Conservation (phyloP, 2,113 vertebrate species). For the Brachionichthys hirsutus region DNA sequence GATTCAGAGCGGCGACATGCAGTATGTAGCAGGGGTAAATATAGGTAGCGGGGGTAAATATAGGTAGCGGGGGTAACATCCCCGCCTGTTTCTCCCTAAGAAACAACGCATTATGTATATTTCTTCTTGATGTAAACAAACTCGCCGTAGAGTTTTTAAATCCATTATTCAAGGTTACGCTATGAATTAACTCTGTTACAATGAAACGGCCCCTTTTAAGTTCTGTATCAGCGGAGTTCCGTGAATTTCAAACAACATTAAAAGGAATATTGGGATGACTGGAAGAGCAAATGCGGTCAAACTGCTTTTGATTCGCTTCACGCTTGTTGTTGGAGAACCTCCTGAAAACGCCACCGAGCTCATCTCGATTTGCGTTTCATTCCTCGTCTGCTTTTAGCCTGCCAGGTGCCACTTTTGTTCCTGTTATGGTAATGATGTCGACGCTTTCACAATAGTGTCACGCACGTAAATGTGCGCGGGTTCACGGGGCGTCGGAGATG, state of each 20-base stretch:
- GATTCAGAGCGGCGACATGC: slow-evolving; percentile 38
- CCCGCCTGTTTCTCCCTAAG: slow-evolving; percentile 46
- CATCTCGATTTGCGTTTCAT: slow-evolving; percentile 26
- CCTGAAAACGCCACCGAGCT: slow-evolving; percentile 8
- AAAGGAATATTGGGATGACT: slow-evolving; percentile 22
- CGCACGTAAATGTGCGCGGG: slow-evolving; percentile 12
- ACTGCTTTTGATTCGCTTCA: slow-evolving; percentile 40
- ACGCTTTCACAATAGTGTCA: not conserved
- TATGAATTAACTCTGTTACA: slow-evolving; percentile 48
- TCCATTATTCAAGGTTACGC: slow-evolving; percentile 64
- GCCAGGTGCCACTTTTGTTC: slow-evolving; percentile 25
- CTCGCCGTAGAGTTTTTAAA: slow-evolving; percentile 48
- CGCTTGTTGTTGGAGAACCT: slow-evolving; percentile 25
- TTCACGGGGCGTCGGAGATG: not conserved
- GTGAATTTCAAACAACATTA: slow-evolving; percentile 27
- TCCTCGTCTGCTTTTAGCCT: slow-evolving; percentile 18
- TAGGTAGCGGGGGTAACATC: slow-evolving; percentile 31
- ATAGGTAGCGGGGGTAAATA: slow-evolving; percentile 28
- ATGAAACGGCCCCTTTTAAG: slow-evolving; percentile 50
- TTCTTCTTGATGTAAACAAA: slow-evolving; percentile 61
- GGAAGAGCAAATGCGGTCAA: slow-evolving; percentile 16
- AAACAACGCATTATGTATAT: slow-evolving; percentile 56
- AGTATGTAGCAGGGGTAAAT: slow-evolving; percentile 26
- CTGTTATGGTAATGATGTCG: slow-evolving; percentile 25
- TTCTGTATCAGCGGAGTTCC: slow-evolving; percentile 15